Evolutionary conservation across 2,888 invertebrate genomes (phyloP).

Genomic region (Clivina fossor): DNA sequence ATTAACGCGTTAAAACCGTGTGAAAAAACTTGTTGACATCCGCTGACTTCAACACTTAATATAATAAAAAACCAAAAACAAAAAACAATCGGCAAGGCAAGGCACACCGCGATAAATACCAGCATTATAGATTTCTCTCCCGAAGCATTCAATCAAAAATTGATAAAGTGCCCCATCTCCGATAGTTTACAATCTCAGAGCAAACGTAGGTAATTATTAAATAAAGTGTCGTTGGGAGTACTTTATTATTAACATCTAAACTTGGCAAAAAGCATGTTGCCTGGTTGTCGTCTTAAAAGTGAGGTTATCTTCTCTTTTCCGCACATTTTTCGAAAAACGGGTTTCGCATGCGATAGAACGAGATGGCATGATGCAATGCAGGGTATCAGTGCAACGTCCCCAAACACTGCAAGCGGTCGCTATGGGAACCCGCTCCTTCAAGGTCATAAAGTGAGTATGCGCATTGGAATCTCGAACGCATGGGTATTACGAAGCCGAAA

Average conservation of each 20-base stretch:
- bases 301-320: too few species aligned
- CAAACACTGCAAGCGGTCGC: constrained; percentile 2
- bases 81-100: neutral
- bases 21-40: constrained; percentile 11
- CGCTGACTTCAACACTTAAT: neutral
- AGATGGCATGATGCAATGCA: too few species aligned
- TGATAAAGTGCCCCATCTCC: constrained; percentile 1
- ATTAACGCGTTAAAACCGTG: too few species aligned
- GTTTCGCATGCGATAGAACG: too few species aligned
- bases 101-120: neutral
- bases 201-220: constrained; percentile 17
- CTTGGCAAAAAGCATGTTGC: neutral
- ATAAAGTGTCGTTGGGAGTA: constrained; percentile 7
- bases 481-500: too few species aligned
- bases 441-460: neutral
- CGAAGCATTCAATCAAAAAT: neutral
- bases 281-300: too few species aligned
- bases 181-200: too few species aligned
- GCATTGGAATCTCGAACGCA: too few species aligned
- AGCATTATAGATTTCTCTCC: constrained; percentile 1
- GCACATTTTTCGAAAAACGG: too few species aligned
- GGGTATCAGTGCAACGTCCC: constrained; percentile 1
- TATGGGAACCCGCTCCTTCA: constrained; percentile 6
- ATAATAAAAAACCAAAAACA: constrained; percentile 7
- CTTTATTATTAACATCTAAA: neutral